These are phyloP conservation scores for Lysandra bellargus DNA, from an alignment of 2,888 invertebrate species.

Conservation along the genomic window DNA sequence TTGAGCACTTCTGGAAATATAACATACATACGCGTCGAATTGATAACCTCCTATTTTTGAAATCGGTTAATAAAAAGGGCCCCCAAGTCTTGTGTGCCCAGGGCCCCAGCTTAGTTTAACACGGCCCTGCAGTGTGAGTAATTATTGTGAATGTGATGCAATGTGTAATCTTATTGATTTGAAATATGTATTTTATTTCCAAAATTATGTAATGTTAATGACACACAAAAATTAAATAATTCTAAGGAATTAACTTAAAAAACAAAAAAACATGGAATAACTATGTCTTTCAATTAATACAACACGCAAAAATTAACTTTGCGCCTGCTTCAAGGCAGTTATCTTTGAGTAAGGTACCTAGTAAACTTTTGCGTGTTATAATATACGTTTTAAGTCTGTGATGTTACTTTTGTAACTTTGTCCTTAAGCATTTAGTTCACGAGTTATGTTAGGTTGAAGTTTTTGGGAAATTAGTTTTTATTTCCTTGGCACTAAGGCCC, in stretches of 20 bases:
- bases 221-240: background rate
- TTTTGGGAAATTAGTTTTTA: background rate
- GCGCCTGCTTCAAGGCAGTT: no score
- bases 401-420: constrained; percentile 2
- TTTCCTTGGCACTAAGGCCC: background rate
- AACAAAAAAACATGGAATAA: background rate
- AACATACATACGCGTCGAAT: no score
- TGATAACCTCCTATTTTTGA: no score
- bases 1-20: no score
- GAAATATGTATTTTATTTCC: background rate
- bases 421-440: background rate
- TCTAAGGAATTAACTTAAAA: background rate
- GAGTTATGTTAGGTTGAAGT: background rate
- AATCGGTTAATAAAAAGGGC: no score
- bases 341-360: no score
- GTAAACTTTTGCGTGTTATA: background rate
- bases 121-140: background rate
- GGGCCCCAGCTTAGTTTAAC: no score
- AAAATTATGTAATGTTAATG: background rate
- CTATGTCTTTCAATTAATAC: background rate
- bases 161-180: background rate
- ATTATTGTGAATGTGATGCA: constrained; percentile 10
- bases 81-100: no score
- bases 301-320: background rate
- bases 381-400: background rate